Base-by-base conservation (phyloP, 2,113 vertebrate species). In the Panthera uncia region DNA sequence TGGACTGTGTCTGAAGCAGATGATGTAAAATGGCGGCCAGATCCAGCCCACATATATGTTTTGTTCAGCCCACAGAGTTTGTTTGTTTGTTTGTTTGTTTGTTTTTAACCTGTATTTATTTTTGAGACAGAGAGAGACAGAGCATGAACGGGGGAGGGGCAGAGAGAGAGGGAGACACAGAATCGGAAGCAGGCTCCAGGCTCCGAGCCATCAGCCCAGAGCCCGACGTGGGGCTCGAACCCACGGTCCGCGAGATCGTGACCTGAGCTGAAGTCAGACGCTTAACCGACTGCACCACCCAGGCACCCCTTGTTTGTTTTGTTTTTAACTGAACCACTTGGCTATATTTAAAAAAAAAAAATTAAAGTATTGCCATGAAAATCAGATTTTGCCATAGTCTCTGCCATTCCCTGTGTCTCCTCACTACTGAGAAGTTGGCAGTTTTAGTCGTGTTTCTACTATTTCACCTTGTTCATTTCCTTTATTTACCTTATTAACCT, bases 211-310 rank as follows among this genome's bases (percentile, higher is more conserved):
- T 45, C 45, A 45, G 45, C 45, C 45, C 45, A 45, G 45, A 45
- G 45, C 45, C 45, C 1, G 45, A 9, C 7, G 45, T 7, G 45
- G 45, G 45, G 45, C 45, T 45, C 45, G 45, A 9, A 45, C 45
- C 8, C 45, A 45, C 0, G 0, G 45, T 1, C 45, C 45, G 0
- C 45, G 45, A 45, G 45, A 45, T 45, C 1, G 45, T 45, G 45
- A 45, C 45, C 45, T 45, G 45, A 45, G 45, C 45, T 45, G 45
- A 45, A 45, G 45, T 45, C 45, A 1, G 45, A 9, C 0, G 45
- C 45, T 7, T 7, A 45, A 45, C 45, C 7, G 45, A 45, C 45
- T 45, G 45, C 8, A 7, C 45, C 8, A 45, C 45, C 45, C 45
- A 45, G 45, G 45, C 7, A 1, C 45, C 45, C 45, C 1, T 45